These are phyloP conservation scores for Rhyacichthys aspro DNA, from an alignment of 2,797 vertebrate genomes.

Conservation along the genomic window DNA sequence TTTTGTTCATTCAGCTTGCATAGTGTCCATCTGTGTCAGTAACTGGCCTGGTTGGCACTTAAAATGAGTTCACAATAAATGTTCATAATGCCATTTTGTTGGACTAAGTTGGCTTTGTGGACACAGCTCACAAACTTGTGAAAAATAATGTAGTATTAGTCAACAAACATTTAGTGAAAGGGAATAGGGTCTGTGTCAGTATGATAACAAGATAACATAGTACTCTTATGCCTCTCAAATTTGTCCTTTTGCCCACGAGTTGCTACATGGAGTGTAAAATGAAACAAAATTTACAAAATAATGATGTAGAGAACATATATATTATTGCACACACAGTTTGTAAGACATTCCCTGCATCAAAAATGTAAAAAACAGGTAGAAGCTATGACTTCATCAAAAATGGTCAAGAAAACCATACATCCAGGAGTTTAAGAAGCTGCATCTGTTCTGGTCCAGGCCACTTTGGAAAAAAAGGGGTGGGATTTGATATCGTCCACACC, in stretches of 20 bases:
- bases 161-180: constrained; percentile 20
- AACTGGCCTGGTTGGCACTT: constrained; percentile 19
- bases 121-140: constrained; percentile 1
- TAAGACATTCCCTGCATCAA: constrained; percentile 42
- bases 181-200: constrained; percentile 14
- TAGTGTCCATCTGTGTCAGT: constrained; percentile 49
- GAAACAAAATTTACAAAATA: constrained; percentile 36
- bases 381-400: not conserved
- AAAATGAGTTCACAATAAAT: constrained; percentile 2
- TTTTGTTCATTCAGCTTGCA: constrained; percentile 49
- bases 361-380: constrained; percentile 14
- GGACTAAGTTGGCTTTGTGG: constrained; percentile 29
- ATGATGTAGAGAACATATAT: constrained; percentile 27
- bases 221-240: constrained; percentile 3
- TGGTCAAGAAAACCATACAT: not conserved
- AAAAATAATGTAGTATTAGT: constrained; percentile 19
- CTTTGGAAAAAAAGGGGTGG: constrained; percentile 92
- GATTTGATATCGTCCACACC: constrained; percentile 97
- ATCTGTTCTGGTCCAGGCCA: constrained; percentile 87
- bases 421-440: constrained; percentile 1
- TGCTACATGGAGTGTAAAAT: constrained; percentile 25
- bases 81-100: constrained; percentile 13
- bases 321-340: constrained; percentile 58
- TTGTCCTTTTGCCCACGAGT: constrained; percentile 42
- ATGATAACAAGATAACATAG: constrained; percentile 8